Evolutionary conservation across 1,140 invertebrate genomes (phyloP), one percentile per base, ranked within the genome.

Genomic region (Pollicipes pollicipes): DNA sequence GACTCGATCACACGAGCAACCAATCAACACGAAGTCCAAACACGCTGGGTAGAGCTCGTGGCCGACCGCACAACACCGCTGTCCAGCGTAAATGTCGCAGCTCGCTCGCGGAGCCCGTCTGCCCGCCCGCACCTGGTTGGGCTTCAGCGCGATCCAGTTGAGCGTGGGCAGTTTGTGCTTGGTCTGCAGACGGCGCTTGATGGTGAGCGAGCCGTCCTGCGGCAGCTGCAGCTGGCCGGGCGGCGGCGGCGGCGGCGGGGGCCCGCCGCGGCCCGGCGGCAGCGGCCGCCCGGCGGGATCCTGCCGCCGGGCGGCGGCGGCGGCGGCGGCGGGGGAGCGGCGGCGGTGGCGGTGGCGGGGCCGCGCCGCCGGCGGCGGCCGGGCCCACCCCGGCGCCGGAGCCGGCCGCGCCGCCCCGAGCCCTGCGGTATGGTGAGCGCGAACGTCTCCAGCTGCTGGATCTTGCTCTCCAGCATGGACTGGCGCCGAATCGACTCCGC

Each of bases 101-200:
- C n/a, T n/a, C n/a, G n/a, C n/a, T n/a, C n/a, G n/a, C n/a, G n/a
- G n/a, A n/a, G n/a, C n/a, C n/a, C n/a, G n/a, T n/a, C n/a, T n/a
- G n/a, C 27, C 28, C 21, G 3, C 16, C 16, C 73, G 69, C 68
- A 88, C 86, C 85, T 99, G 95, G 80, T 97, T 95, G 0, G 97
- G 96, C 80, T 98, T 98, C 32, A 99, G 82, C 10, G 95, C 93
- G 72, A 97, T 88, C 97, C 97, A 99, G 80, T 99, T 99, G 3
- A 99, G 82, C 37, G 95, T 95, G 3, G 97, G 97, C 74, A 99
- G 81, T 80, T 98, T 97, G 80, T 97, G 95, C 80, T 97, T 98
- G 24, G 96, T 97, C 81, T 95, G 90, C 64, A 97, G 90, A 80
- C 95, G 94, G 77, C 90, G 85, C 82, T 98, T 98, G 76, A 98